Percentiles rank a stretch among this genome's conserved stretches.
Evolutionary conservation across 2,888 invertebrate genomes (phyloP).

Genomic region (Atethmia centrago): DNA sequence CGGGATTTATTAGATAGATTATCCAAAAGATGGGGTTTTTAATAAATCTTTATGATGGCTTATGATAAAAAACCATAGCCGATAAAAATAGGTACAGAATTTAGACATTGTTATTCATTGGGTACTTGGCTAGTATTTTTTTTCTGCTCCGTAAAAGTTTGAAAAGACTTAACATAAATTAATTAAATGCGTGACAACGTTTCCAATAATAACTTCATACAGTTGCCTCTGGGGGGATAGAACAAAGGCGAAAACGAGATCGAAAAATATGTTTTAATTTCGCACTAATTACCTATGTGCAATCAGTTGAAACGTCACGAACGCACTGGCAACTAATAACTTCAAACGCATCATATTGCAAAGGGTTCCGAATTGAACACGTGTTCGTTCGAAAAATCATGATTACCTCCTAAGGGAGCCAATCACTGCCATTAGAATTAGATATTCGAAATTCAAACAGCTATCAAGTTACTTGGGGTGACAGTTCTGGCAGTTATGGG

Average conservation of each 20-base stretch:
- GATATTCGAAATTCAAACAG: conserved; percentile 87
- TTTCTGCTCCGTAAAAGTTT: not conserved
- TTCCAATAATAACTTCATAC: conserved; percentile 26
- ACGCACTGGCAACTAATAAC: conserved; percentile 71
- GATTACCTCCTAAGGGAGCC: conserved; percentile 90
- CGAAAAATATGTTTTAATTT: conserved; percentile 67
- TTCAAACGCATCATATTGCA: conserved; percentile 83
- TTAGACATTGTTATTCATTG: not conserved
- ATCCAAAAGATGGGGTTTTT: conserved; percentile 13
- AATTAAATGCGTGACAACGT: conserved; percentile 39
- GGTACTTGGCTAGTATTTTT: not conserved
- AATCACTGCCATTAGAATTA: conserved; percentile 90
- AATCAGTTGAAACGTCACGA: conserved; percentile 56
- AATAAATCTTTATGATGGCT: conserved; percentile 1
- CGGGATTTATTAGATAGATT: conserved; percentile 16
- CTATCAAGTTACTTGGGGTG: conserved; percentile 87
- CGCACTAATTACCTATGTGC: conserved; percentile 66
- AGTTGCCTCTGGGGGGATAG: conserved; percentile 18
- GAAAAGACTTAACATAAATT: not conserved
- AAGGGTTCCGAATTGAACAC: conserved; percentile 87
- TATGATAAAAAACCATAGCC: not conserved
- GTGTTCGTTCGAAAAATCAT: conserved; percentile 89
- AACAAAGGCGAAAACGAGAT: conserved; percentile 44
- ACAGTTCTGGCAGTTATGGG: conserved; percentile 78
- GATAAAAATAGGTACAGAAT: too few species aligned